These are phyloP conservation scores for Redunca redunca DNA, from an alignment of 2,113 vertebrate species.

Conservation along the genomic window DNA sequence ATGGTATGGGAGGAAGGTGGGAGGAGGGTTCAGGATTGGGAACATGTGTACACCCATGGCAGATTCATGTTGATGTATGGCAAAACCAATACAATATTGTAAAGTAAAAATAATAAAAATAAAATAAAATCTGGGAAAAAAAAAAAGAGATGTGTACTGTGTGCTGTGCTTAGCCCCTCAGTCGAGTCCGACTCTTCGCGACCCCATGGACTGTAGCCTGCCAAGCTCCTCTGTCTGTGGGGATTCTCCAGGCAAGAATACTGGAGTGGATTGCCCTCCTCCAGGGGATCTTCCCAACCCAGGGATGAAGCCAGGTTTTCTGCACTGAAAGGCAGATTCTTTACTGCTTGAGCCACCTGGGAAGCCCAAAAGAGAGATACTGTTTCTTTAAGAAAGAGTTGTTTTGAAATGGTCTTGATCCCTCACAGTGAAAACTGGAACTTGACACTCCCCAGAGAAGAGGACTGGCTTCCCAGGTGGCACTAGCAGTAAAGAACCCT, in stretches of 20 bases:
- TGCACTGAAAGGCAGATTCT: background rate
- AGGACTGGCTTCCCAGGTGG: background rate
- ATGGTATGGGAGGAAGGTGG: too few species aligned
- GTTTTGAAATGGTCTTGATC: background rate
- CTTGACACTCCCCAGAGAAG: background rate
- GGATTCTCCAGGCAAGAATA: background rate
- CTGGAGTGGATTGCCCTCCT: background rate
- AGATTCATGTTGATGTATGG: too few species aligned
- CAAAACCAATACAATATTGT: too few species aligned
- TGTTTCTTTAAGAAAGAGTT: background rate
- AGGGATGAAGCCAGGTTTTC: background rate
- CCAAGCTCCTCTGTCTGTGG: background rate
- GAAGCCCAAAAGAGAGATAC: background rate
- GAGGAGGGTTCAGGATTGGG: too few species aligned
- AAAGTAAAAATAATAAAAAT: too few species aligned
- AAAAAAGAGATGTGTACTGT: background rate
- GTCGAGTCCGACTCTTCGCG: accelerated
- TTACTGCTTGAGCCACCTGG: background rate
- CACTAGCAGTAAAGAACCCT: background rate
- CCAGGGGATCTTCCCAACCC: background rate
- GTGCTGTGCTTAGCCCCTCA: background rate
- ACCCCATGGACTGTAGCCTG: background rate
- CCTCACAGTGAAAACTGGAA: background rate
- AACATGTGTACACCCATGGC: too few species aligned
- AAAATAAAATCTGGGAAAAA: too few species aligned